A percentile compares a stretch with the other conserved stretches of the same genome.
Evolutionary conservation across 2,888 invertebrate genomes (phyloP).

Genomic region (Clanis bilineata): DNA sequence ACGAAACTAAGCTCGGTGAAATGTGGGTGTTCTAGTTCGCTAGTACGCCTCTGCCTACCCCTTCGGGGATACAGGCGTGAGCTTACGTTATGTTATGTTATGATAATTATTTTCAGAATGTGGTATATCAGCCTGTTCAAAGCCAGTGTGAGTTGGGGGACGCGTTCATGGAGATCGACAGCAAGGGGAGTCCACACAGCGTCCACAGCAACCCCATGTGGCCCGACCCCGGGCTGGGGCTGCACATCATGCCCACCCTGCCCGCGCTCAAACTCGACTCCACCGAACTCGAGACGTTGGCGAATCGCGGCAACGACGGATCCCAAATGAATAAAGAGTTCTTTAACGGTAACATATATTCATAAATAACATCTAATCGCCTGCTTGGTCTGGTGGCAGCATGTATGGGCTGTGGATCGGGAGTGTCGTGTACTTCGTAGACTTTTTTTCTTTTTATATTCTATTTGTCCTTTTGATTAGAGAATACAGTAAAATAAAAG

Average conservation of each 20-base stretch:
- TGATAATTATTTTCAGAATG: not conserved
- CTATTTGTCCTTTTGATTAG: too few relatives aligned
- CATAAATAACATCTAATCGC: not conserved
- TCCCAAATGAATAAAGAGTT: not conserved
- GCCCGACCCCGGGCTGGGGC: slow-evolving; percentile 30
- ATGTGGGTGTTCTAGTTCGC: too few relatives aligned
- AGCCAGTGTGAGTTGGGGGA: slow-evolving; percentile 42
- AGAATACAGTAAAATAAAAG: too few relatives aligned
- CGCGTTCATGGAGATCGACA: slow-evolving; percentile 30
- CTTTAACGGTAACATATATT: not conserved
- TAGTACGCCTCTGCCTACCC: too few relatives aligned
- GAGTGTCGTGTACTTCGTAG: too few relatives aligned
- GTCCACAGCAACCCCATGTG: slow-evolving; percentile 27
- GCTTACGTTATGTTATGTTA: not conserved
- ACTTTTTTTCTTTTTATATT: too few relatives aligned
- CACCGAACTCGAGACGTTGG: slow-evolving; percentile 50
- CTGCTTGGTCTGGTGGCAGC: too few relatives aligned
- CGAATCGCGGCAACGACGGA: not conserved
- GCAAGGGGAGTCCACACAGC: not conserved
- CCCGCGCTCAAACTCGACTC: slow-evolving; percentile 54
- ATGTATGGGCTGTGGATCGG: too few relatives aligned
- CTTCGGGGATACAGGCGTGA: too few relatives aligned
- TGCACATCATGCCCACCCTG: slow-evolving; percentile 40
- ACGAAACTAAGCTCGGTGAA: too few relatives aligned
- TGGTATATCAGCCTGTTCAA: slow-evolving; percentile 15